Conservation (phyloP, 2,888 invertebrate genomes). For the Sussaba pulchella region DNA sequence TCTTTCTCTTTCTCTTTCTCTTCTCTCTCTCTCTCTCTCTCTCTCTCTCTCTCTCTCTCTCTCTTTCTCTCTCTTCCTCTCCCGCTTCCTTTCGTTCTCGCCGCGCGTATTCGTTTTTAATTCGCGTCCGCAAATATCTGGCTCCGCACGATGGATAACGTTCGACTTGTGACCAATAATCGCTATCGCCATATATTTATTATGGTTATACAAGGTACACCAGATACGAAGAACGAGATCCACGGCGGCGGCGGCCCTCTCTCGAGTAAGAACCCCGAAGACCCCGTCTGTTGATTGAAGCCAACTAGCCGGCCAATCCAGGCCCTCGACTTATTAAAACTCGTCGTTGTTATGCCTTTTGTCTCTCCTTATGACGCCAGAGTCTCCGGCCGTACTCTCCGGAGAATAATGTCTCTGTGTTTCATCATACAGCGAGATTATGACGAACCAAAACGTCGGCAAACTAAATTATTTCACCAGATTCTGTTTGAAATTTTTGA, state of each 20-base stretch:
- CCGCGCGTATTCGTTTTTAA: slow-evolving; percentile 47
- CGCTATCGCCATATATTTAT: slow-evolving; percentile 56
- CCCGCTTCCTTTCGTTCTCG: slow-evolving; percentile 42
- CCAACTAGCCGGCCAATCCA: slow-evolving; percentile 82
- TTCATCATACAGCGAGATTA: slow-evolving; percentile 1
- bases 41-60: too few species aligned
- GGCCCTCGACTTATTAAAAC: slow-evolving; percentile 80
- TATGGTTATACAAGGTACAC: slow-evolving; percentile 38
- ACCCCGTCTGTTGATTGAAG: slow-evolving; percentile 81
- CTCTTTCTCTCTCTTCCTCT: slow-evolving; percentile 26
- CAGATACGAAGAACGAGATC: slow-evolving; percentile 56
- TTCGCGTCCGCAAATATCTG: slow-evolving; percentile 43
- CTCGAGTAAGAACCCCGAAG: slow-evolving; percentile 71
- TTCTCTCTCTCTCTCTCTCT: too few species aligned
- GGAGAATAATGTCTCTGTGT: slow-evolving; percentile 22
- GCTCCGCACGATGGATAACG: slow-evolving; percentile 42
- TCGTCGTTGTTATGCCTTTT: slow-evolving; percentile 81
- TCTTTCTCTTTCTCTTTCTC: too few species aligned
- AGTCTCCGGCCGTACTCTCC: slow-evolving; percentile 35
- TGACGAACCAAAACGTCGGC: neutral
- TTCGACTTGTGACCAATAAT: slow-evolving; percentile 24
- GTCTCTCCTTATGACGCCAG: slow-evolving; percentile 78
- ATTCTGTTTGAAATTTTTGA: neutral
- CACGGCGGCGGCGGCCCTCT: too few species aligned
- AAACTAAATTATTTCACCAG: neutral